phyloP scores from a whole-genome alignment of 2,888 invertebrate species.

The Limenitis camilla region DNA sequence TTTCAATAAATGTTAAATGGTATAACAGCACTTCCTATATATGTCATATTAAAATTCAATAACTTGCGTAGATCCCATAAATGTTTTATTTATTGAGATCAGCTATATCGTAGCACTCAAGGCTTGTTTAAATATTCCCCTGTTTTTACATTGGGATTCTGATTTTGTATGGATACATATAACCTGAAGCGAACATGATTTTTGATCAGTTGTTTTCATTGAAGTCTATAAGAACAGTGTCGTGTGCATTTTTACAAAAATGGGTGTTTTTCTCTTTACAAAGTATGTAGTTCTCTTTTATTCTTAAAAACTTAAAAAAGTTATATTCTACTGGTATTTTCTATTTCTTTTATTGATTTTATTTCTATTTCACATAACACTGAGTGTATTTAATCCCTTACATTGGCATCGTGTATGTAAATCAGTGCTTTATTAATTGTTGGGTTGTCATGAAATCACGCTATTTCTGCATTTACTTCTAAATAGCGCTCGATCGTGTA shows the following conservation, averaged over 20 bases:
- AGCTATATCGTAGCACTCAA: conserved; percentile 30
- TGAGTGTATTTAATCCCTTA: too few species aligned
- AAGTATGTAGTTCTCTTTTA: conserved; percentile 38
- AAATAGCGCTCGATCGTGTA: too few species aligned
- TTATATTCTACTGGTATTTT: neutral
- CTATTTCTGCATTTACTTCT: too few species aligned
- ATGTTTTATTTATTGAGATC: conserved; percentile 59
- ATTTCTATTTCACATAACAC: too few species aligned
- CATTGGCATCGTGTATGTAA: too few species aligned
- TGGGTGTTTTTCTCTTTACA: conserved; percentile 53
- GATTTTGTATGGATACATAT: conserved; percentile 51
- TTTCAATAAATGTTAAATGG: conserved; percentile 29
- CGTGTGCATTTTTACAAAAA: conserved; percentile 27
- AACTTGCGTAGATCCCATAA: conserved; percentile 48
- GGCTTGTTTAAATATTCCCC: conserved; percentile 29
- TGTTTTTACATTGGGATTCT: conserved; percentile 35
- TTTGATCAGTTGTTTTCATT: conserved; percentile 43
- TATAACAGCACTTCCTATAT: conserved; percentile 31
- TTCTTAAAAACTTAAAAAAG: neutral
- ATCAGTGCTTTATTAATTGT: too few species aligned
- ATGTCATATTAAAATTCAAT: conserved; percentile 56
- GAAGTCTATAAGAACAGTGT: conserved; percentile 32
- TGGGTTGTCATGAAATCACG: too few species aligned
- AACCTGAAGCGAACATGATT: conserved; percentile 43
- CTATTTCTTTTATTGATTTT: neutral